Evolutionary conservation across 2,888 invertebrate species (phyloP).

Genomic region (Dasysyrphus albostriatus): DNA sequence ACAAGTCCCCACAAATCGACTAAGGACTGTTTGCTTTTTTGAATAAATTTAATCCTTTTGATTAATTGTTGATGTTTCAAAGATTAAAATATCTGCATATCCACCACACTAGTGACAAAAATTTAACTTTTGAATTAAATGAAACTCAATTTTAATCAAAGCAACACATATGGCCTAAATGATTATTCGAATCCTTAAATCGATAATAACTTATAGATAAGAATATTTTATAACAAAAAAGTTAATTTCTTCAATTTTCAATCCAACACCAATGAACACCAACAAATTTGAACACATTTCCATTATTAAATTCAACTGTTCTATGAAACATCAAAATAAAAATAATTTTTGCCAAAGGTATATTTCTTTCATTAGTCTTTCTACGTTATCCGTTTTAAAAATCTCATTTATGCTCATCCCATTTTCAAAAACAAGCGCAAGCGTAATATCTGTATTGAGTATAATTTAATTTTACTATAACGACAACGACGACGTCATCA

Average conservation of each 20-base stretch:
- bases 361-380: neutral
- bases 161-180: neutral
- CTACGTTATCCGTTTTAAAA: neutral
- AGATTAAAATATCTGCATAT: too few species aligned
- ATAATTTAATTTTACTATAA: neutral
- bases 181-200: neutral
- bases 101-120: too few species aligned
- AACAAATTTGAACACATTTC: neutral
- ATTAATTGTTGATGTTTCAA: too few species aligned
- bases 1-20: too few species aligned
- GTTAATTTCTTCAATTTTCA: neutral
- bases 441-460: slow-evolving; percentile 47
- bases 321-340: neutral
- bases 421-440: slow-evolving; percentile 62
- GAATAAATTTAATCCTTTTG: too few species aligned
- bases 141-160: neutral
- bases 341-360: neutral
- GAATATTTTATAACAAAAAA: neutral
- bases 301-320: slow-evolving; percentile 1
- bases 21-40: too few species aligned
- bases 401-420: slow-evolving; percentile 31
- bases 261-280: neutral
- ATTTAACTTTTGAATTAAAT: neutral
- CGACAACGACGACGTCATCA: slow-evolving; percentile 17
- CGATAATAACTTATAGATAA: neutral